These are phyloP conservation scores for Scolanthus callimorphus DNA, from an alignment of 92 coral and sea anemone species.

Conservation along the genomic window DNA sequence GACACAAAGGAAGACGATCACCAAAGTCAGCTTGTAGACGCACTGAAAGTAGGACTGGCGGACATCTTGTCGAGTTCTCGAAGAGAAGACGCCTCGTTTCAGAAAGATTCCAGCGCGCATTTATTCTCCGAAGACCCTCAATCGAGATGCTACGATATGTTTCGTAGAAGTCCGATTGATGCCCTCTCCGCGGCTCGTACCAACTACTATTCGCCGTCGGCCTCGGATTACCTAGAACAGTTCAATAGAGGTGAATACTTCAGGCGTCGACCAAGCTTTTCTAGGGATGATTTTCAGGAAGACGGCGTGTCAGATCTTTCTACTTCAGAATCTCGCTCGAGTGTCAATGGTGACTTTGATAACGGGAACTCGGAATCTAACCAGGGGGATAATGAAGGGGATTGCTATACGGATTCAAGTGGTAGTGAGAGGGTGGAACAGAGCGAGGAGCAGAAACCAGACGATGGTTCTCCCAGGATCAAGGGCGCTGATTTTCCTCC, in stretches of 20 bases:
- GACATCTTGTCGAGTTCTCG: conserved; percentile 18
- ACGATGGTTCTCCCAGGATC: too few relatives aligned
- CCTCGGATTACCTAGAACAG: neutral
- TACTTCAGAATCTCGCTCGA: conserved; percentile 31
- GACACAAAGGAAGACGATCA: conserved; percentile 24
- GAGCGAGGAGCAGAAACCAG: neutral
- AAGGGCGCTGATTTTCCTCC: too few relatives aligned
- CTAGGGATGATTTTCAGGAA: conserved; percentile 17
- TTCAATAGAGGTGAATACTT: neutral
- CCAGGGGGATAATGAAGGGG: neutral
- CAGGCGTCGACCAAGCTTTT: neutral
- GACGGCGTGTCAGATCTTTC: conserved; percentile 28
- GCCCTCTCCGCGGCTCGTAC: neutral
- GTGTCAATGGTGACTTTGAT: conserved; percentile 9
- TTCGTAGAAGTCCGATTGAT: neutral
- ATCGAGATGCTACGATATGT: conserved; percentile 1
- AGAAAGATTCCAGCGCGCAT: conserved; percentile 7
- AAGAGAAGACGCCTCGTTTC: conserved; percentile 6
- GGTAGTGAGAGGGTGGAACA: neutral
- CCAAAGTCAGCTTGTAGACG: conserved; percentile 37
- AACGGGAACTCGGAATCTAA: neutral
- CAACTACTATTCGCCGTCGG: neutral
- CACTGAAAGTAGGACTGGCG: conserved; percentile 39
- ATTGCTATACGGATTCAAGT: neutral
- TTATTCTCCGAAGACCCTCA: conserved; percentile 16